Evolutionary conservation across 2,113 vertebrate species (phyloP), one percentile per base, ranked within the genome.

Genomic region (Paraplagusia blochii): DNA sequence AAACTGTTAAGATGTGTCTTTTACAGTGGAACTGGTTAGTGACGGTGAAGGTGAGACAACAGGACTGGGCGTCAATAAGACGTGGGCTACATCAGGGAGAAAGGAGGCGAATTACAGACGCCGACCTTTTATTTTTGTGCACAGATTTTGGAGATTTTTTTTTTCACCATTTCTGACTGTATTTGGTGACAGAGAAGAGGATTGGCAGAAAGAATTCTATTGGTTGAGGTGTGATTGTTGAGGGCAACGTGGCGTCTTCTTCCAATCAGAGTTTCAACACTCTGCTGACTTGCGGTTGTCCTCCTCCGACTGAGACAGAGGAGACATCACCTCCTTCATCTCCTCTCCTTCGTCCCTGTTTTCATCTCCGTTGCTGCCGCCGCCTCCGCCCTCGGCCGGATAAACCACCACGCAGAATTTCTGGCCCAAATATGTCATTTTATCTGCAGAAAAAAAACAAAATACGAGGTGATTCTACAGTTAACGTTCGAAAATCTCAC

Each of bases 351-450:
- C 85, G 1, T 80, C 87, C 22, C 22, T 29, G 22, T 6, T 29
- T 16, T 5, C 58, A 1, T 29, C 47, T 12, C 14, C 74, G 0
- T 33, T 42, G 45, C 76, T 58, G 6, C 22, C 14, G 0, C 10
- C 11, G 17, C 18, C 45, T 8, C 49, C 22, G 0, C 33, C 5
- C 15, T 50, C 47, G 0, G 53, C 80, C 0, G 94, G 94, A 63
- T 95, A 95, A 15, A 96, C 94, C 1, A 94, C 94, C 75, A 95
- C 63, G 19, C 94, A 96, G 29, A 96, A 89, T 90, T 90, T 95
- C 90, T 96, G 94, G 51, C 93, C 89, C 51, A 89, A 33, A 63
- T 91, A 90, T 1, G 94, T 95, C 77, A 95, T 83, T 36, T 88
- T 85, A 57, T 90, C 94, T 96, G 86, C 18, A 52, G 54, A 46